phyloP scores from a whole-genome alignment of 2,888 invertebrate genomes.

The Chironomus tentans region DNA sequence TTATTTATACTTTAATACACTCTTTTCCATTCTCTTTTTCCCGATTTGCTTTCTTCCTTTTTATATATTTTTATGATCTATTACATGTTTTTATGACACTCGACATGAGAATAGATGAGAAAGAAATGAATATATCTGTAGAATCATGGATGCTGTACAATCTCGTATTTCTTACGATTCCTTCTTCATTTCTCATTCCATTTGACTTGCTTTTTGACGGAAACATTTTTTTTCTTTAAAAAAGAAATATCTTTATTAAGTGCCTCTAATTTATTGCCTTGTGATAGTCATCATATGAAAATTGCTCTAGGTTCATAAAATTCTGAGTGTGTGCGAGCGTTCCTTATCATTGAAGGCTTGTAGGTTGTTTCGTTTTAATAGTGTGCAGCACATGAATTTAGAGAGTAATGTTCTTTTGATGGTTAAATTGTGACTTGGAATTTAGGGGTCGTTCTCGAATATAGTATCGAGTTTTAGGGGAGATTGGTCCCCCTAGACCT shows the following conservation, averaged over 20 bases:
- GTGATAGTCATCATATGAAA: neutral
- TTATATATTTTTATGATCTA: slow-evolving; percentile 20
- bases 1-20: slow-evolving; percentile 24
- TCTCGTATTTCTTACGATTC: neutral
- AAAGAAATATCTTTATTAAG: neutral
- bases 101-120: neutral
- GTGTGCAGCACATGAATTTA: too few species aligned
- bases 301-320: neutral
- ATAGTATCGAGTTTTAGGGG: too few species aligned
- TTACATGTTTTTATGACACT: slow-evolving; percentile 20
- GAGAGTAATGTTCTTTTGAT: too few species aligned
- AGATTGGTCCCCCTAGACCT: too few species aligned
- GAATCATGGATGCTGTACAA: neutral
- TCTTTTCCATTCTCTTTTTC: slow-evolving; percentile 9
- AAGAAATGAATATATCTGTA: neutral
- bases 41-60: neutral
- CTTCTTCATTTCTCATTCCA: neutral
- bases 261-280: neutral
- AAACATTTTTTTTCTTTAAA: neutral
- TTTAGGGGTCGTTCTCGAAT: too few species aligned
- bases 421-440: too few species aligned
- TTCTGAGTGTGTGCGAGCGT: too few species aligned
- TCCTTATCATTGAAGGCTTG: too few species aligned
- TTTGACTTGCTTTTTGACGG: neutral
- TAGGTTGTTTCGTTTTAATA: too few species aligned